Conservation (phyloP, 2,113 vertebrate genomes). For the Naja naja region DNA sequence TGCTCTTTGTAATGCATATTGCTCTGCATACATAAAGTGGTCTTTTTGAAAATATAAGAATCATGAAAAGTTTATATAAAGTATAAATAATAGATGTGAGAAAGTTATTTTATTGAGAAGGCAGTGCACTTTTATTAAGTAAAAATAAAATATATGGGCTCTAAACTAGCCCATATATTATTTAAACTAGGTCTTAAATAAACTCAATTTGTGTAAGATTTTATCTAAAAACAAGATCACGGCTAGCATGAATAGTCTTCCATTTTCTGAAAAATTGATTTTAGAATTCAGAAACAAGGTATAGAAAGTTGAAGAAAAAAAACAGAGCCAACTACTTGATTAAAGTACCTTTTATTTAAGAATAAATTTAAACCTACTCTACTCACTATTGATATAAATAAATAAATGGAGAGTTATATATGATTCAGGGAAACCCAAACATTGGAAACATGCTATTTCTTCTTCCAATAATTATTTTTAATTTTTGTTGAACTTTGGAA, state of each 20-base stretch:
- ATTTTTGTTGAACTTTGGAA: neutral
- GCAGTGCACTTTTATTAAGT: neutral
- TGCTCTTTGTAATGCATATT: neutral
- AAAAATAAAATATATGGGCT: neutral
- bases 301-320: neutral
- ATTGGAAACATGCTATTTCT: neutral
- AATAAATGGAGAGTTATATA: neutral
- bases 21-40: neutral
- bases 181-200: neutral
- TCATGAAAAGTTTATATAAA: neutral
- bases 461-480: neutral
- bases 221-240: neutral
- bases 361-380: neutral
- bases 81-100: neutral
- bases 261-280: neutral
- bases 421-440: neutral
- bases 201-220: neutral
- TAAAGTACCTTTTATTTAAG: neutral
- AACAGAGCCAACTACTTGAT: neutral
- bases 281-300: neutral
- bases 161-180: neutral
- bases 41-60: neutral
- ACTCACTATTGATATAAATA: neutral
- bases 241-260: neutral
- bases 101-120: neutral